Evolutionary conservation across 2,797 vertebrate species (phyloP).

Genomic region (Delichon dasypus): DNA sequence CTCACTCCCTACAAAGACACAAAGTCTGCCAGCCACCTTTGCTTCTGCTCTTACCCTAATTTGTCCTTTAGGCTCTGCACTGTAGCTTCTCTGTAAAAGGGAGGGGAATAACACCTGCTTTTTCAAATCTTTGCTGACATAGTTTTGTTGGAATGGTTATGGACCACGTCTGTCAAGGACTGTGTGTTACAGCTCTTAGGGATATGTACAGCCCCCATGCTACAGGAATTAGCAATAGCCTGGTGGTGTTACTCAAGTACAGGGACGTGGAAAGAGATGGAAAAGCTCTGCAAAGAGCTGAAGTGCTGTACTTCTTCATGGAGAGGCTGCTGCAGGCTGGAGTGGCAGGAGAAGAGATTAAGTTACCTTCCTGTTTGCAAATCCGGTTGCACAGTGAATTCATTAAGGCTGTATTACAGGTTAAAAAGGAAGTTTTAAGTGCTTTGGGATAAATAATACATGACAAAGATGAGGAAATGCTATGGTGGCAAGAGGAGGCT

Average conservation of each 20-base stretch:
- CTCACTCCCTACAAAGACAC: neutral
- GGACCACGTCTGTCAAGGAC: neutral
- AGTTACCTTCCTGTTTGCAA: neutral
- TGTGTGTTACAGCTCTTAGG: neutral
- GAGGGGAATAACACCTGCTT: neutral
- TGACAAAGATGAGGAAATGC: neutral
- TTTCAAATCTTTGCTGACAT: neutral
- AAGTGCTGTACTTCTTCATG: neutral
- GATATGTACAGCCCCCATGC: neutral
- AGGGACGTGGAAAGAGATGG: neutral
- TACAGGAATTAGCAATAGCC: neutral
- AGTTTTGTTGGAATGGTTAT: neutral
- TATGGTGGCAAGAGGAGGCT: neutral
- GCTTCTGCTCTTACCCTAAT: neutral
- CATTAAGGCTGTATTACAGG: neutral
- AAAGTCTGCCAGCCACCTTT: neutral
- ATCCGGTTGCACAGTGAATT: neutral
- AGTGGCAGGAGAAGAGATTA: neutral
- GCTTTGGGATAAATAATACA: neutral
- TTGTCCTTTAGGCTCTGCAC: neutral
- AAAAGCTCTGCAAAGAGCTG: neutral
- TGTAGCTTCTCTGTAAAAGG: neutral
- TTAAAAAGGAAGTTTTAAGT: constrained; percentile 22
- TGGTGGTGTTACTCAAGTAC: neutral
- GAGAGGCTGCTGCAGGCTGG: neutral